Base-by-base conservation (phyloP, 2,113 vertebrate species). In the Sapajus apella region DNA sequence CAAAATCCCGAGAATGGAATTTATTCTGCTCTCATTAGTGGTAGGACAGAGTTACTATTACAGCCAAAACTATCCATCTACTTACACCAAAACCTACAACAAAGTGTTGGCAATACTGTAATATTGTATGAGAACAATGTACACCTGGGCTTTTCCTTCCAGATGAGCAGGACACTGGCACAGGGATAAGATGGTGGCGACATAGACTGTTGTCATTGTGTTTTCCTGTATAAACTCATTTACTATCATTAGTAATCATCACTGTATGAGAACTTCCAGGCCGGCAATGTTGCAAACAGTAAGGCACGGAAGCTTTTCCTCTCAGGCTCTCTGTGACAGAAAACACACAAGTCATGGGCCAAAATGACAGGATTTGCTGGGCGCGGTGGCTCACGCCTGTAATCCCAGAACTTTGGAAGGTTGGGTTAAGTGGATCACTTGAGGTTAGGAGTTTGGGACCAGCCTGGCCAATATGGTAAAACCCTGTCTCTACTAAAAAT, bases 21-120 rank as follows among this genome's bases (percentile, higher is more conserved):
- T 77, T 96, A 81, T 70, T 82, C 73, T 84, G 27, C 50, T 91
- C 45, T 93, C 89, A 73, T 70, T 91, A 86, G 84, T 73, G 72
- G n/a, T 32, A n/a, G 66, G 61, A 68, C 43, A 47, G 66, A 81
- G 64, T 96, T 84, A 90, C 52, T 76, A 82, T 55, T 66, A 55
- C 0, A 93, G 73, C 77, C 37, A 68, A 73, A 93, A n/a, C 79
- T 52, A 43, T 56, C 79, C 56, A 32, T 90, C 86, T 94, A 30
- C 89, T 55, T 40, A 70, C 43, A 73, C 58, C 35, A n/a, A 95
- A 93, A 72, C 66, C 30, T 55, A 52, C 20, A 61, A 40, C 25
- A 35, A 87, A 56, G 47, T 68, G 27, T 55, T 90, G 92, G 93
- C 70, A 96, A 79, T 82, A 43, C 1, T 87, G 66, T 87, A 80